Conservation (phyloP, 2,113 vertebrate genomes). For the Menura novaehollandiae region DNA sequence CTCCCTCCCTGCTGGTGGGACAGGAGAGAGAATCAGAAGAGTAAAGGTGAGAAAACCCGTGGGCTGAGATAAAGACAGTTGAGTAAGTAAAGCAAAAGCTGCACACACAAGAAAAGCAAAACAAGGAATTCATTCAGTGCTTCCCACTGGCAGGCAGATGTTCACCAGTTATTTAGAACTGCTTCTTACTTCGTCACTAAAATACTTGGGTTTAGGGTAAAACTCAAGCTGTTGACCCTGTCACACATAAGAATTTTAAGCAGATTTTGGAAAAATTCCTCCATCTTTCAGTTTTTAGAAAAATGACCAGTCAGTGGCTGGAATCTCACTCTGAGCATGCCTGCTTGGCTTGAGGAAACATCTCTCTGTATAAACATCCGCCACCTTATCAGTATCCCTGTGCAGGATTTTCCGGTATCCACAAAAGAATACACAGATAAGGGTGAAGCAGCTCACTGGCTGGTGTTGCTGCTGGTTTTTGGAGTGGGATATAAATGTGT, state of each 20-base stretch:
- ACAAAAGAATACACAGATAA: not conserved
- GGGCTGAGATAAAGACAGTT: not conserved
- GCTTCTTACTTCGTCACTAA: not conserved
- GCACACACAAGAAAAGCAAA: not conserved
- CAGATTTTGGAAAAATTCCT: not conserved
- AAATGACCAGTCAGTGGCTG: not conserved
- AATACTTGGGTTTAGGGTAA: not conserved
- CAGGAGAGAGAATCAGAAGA: not conserved
- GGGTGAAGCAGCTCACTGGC: not conserved
- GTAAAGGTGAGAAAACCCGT: not conserved
- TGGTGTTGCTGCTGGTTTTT: not conserved
- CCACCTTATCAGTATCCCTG: not conserved
- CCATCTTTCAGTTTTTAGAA: not conserved
- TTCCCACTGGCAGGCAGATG: not conserved
- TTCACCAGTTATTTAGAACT: not conserved
- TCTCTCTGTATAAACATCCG: not conserved
- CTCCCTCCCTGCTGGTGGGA: accelerated
- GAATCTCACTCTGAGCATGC: not conserved
- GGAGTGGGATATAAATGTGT: accelerated
- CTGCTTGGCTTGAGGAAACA: not conserved
- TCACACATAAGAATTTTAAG: not conserved
- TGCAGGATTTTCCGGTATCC: not conserved
- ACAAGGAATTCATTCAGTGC: not conserved
- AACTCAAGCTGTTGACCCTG: not conserved
- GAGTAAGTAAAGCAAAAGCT: not conserved